A percentile compares a stretch with the other conserved stretches of the same genome.
phyloP scores from a whole-genome alignment of 2,113 vertebrate species.

The Trogon melanurus region DNA sequence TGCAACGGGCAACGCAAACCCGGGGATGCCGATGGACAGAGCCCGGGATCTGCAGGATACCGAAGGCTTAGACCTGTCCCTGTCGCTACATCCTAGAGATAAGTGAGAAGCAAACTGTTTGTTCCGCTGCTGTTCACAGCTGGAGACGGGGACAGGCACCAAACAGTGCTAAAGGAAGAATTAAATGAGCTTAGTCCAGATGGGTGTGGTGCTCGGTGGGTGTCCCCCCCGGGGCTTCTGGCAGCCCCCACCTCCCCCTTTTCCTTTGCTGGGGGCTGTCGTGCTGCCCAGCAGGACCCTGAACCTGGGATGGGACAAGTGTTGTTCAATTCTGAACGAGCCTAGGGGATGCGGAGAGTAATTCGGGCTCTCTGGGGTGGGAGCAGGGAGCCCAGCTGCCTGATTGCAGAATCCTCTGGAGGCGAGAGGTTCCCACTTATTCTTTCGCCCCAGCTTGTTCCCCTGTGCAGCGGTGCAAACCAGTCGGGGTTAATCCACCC shows the following conservation, averaged over 20 bases:
- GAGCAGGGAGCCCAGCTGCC: neutral
- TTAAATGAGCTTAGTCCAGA: neutral
- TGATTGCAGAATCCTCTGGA: neutral
- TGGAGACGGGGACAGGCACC: neutral
- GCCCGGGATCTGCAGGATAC: neutral
- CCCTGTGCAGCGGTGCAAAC: neutral
- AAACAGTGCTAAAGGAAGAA: neutral
- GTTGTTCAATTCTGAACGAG: neutral
- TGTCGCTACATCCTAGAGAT: neutral
- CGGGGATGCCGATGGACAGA: neutral
- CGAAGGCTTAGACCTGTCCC: neutral
- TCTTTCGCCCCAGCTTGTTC: neutral
- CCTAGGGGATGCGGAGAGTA: neutral
- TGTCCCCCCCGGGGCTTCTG: neutral
- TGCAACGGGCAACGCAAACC: accelerated
- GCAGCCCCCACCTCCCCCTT: accelerated
- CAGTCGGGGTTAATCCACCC: neutral
- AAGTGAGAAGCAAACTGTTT: neutral
- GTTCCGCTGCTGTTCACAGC: neutral
- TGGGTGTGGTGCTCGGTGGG: accelerated
- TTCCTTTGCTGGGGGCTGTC: neutral
- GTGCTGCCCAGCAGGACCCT: neutral
- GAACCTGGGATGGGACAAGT: neutral
- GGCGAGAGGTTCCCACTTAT: neutral
- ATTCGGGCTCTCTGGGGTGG: neutral